Base-by-base conservation (phyloP, 2,113 vertebrate genomes). In the Lontra canadensis region DNA sequence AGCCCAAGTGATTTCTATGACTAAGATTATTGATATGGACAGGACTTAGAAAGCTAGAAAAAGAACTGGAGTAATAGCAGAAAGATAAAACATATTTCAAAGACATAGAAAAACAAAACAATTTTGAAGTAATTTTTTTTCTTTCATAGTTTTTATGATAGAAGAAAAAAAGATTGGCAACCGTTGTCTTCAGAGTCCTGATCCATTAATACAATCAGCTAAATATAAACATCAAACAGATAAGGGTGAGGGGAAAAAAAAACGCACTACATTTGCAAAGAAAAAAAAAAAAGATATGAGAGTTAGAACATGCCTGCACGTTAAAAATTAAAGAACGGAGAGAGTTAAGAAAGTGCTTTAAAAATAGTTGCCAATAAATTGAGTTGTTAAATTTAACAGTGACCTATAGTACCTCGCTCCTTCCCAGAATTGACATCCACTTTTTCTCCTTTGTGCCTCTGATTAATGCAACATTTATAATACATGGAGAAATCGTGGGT, bases 391-490 rank as follows among this genome's bases (percentile, higher is more conserved):
- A 96, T 96, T 96, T 92, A 97, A 96, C 92, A 96, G 18, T 89
- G 95, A 76, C 96, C 87, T 31, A 1, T 18, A 88, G 87, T 94
- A 95, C 80, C 61, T 98, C 63, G 0, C 15, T 93, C 81, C 78
- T 94, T 93, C 96, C 93, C 78, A 74, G 82, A 95, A 85, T 0
- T 95, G 97, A 95, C 85, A 92, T 93, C 73, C 85, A 20, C 79
- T 88, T 87, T 90, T 42, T 81, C 59, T 94, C 84, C 86, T 86
- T 89, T 42, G 34, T 52, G 61, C 61, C n/a, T 96, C 96, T 97
- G 97, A 97, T 96, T 96, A 98, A 96, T 93, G 90, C 67, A 93
- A 52, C 95, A 98, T 95, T 85, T 83, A 96, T 97, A 96, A 95
- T 96, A 69, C 94, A 98, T 92, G 85, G 71, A 34, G n/a, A 67